A percentile compares a stretch with the other conserved stretches of the same genome.
Evolutionary conservation across 1,140 invertebrate genomes (phyloP).

Genomic region (Neodiprion pinetum): DNA sequence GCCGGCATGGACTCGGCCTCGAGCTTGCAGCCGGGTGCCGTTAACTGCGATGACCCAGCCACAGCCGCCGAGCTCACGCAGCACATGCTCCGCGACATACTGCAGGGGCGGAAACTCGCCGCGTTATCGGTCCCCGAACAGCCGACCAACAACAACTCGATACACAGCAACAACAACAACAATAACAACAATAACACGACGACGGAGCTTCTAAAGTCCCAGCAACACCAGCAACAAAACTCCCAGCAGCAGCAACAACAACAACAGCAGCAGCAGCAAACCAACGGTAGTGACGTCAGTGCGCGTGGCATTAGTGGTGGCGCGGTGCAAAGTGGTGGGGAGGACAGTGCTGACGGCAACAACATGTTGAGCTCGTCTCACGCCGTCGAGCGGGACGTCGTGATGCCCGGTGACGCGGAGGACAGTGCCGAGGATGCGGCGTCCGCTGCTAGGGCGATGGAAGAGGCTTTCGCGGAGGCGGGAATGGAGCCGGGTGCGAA

Average conservation of each 20-base stretch:
- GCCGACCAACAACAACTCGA: slow-evolving; percentile 62
- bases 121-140: slow-evolving; percentile 54
- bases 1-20: slow-evolving; percentile 54
- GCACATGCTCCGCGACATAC: slow-evolving; percentile 83
- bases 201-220: slow-evolving; percentile 51
- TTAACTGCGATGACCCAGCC: slow-evolving; percentile 59
- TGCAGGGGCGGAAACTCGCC: slow-evolving; percentile 79
- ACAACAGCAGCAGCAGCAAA: slow-evolving; percentile 41
- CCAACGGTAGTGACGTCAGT: slow-evolving; percentile 55
- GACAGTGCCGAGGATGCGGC: slow-evolving; percentile 66
- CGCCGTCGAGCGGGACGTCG: slow-evolving; percentile 53
- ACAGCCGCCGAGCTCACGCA: slow-evolving; percentile 74
- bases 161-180: slow-evolving; percentile 64
- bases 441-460: slow-evolving; percentile 67
- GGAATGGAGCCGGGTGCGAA: slow-evolving; percentile 67
- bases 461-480: slow-evolving; percentile 65
- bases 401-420: slow-evolving; percentile 70
- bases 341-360: slow-evolving; percentile 57
- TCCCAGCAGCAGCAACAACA: slow-evolving; percentile 43
- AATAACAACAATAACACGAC: slow-evolving; percentile 49
- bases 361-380: slow-evolving; percentile 35
- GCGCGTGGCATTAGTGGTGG: slow-evolving; percentile 44
- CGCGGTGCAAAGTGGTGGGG: slow-evolving; percentile 58
- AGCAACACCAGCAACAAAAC: slow-evolving; percentile 55
- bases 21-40: slow-evolving; percentile 60